phyloP scores from a whole-genome alignment of 2,888 invertebrate genomes.

The Vesta saturnalis region DNA sequence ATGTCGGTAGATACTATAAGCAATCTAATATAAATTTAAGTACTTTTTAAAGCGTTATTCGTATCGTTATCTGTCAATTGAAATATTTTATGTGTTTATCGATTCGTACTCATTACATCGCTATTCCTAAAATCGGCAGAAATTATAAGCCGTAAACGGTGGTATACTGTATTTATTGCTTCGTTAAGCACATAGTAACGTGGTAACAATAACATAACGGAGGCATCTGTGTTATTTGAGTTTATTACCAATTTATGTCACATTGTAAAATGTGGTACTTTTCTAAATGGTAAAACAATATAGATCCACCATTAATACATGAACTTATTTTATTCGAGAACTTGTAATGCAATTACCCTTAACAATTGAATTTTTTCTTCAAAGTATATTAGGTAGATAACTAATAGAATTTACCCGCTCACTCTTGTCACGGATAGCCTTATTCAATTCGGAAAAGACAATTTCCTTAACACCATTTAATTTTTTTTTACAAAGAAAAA shows the following conservation, averaged over 20 bases:
- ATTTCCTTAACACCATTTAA: constrained; percentile 19
- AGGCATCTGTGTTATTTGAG: constrained; percentile 19
- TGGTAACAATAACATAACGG: constrained; percentile 29
- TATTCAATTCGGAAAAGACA: too few species aligned
- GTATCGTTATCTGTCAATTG: constrained; percentile 16
- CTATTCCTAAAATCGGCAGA: constrained; percentile 27
- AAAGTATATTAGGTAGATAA: neutral
- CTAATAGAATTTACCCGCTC: neutral
- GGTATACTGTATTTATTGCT: constrained; percentile 32
- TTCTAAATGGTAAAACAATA: constrained; percentile 9
- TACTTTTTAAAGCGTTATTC: constrained; percentile 4
- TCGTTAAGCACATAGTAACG: constrained; percentile 31
- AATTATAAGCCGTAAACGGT: constrained; percentile 34
- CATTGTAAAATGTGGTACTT: constrained; percentile 17
- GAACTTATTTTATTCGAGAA: neutral
- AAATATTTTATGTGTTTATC: constrained; percentile 23
- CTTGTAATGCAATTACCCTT: neutral
- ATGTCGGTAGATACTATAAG: neutral
- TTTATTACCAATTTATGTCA: constrained; percentile 30
- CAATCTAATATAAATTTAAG: neutral
- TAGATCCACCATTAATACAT: neutral
- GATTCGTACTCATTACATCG: constrained; percentile 26
- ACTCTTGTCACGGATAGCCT: neutral
- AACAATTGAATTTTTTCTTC: neutral
- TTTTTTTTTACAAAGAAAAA: constrained; percentile 23